Percentiles rank a stretch among this genome's conserved stretches.
These are phyloP conservation scores for Octopus sinensis DNA, from an alignment of 1,140 invertebrate species.

Conservation along the genomic window DNA sequence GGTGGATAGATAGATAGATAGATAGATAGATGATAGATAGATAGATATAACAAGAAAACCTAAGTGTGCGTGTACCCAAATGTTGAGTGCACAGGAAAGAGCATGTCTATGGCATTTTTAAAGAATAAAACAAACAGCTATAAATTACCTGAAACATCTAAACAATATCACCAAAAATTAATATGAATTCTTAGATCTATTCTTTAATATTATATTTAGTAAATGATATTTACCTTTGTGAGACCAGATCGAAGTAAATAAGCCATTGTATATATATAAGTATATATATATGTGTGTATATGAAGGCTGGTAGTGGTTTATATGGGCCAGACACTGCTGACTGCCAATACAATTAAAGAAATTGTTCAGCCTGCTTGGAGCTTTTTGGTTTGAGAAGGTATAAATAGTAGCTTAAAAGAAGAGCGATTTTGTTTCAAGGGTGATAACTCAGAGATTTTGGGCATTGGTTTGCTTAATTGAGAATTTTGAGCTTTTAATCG, in stretches of 20 bases:
- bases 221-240: not conserved
- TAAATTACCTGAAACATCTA: no score
- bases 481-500: no score
- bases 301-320: not conserved
- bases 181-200: no score
- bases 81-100: not conserved
- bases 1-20: not conserved
- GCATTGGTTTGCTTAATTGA: no score
- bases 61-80: not conserved
- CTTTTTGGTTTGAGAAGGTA: no score
- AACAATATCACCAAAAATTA: no score
- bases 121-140: no score
- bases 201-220: no score
- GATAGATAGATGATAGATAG: not conserved
- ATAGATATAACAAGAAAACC: not conserved
- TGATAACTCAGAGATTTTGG: no score
- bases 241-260: not conserved
- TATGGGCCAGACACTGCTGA: slow-evolving; percentile 8
- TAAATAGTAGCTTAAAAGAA: no score
- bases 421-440: no score
- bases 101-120: not conserved
- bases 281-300: not conserved
- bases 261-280: not conserved
- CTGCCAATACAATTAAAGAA: not conserved
- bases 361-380: not conserved